Evolutionary conservation across 2,888 invertebrate genomes (phyloP), one percentile per base, ranked within the genome.

Genomic region (Reticulitermes lucifugus): DNA sequence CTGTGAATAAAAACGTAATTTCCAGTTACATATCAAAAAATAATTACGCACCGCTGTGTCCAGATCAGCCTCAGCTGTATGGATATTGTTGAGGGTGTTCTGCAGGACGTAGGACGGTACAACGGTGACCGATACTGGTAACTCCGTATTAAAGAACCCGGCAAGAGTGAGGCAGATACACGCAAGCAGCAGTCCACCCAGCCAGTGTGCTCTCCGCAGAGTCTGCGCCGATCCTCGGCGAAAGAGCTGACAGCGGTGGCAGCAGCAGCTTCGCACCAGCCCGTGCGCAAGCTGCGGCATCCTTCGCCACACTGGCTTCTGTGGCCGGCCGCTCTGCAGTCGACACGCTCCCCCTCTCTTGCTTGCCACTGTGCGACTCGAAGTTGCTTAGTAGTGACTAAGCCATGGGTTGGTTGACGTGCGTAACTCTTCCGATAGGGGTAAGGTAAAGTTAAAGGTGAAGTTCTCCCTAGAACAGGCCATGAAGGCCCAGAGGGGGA

Each of bases 301-400:
- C 51, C 77, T 77, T 77, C 77, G 77, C 77, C 77, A 77, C 77
- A 77, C 77, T 77, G 77, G 0, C 75, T 75, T 18, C 75, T 75
- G 75, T 43, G 43, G 5, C 29, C 71, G n/a, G 29, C 18, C 77
- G 41, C 73, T 73, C 73, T 7, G 41, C n/a, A 9, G 1, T 1
- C 73, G 41, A 41, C 60, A 65, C 65, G 65, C 25, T 25, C 65
- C 25, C 65, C 65, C 25, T 12, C 0, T 25, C 65, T 12, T 25
- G 18, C 46, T 46, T 46, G 12, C 55, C 55, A 18, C 55, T 55
- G 55, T 18, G 55, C 14, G 51, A 35, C 35, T 35, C 3, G 0
- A 2, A 35, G 35, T 35, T 35, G 35, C 35, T 0, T 46, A 4
- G 35, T 46, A 46, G 46, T 46, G 46, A 12, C 46, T 46, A 46